These are phyloP conservation scores for Xanthia togata DNA, from an alignment of 2,888 invertebrate species.

Conservation along the genomic window DNA sequence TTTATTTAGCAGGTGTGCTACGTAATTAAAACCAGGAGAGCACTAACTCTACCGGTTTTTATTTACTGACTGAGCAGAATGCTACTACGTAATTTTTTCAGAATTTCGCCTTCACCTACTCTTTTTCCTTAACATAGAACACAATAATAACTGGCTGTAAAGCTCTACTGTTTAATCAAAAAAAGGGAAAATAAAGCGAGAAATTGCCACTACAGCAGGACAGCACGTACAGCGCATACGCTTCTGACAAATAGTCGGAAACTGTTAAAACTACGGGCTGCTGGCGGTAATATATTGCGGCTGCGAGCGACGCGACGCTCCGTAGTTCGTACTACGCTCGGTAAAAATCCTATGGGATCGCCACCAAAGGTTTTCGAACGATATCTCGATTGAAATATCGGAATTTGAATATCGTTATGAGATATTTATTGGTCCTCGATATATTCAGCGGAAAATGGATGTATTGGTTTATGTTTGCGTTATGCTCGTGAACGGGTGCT, in stretches of 20 bases:
- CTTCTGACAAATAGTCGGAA: slow-evolving; percentile 42
- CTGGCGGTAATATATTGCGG: slow-evolving; percentile 40
- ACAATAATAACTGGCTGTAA: neutral
- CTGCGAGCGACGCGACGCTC: neutral
- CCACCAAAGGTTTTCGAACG: slow-evolving; percentile 40
- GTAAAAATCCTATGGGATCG: slow-evolving; percentile 50
- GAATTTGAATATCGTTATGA: slow-evolving; percentile 51
- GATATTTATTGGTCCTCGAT: slow-evolving; percentile 6
- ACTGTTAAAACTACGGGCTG: slow-evolving; percentile 32
- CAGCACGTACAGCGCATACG: slow-evolving; percentile 6
- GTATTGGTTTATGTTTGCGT: slow-evolving; percentile 36
- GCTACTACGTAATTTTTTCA: no score
- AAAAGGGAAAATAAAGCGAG: neutral
- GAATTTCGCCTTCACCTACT: no score
- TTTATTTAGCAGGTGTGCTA: no score
- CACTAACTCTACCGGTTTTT: neutral
- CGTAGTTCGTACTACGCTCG: slow-evolving; percentile 9
- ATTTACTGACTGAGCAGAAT: no score
- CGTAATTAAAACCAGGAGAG: neutral
- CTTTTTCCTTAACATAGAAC: neutral
- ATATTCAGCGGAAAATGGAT: slow-evolving; percentile 29
- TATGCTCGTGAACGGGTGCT: no score
- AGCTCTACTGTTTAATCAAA: neutral
- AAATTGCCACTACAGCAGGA: neutral
- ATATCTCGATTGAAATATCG: slow-evolving; percentile 44